These are phyloP conservation scores for Lophura nycthemera DNA, from an alignment of 2,113 vertebrate species.

Conservation along the genomic window DNA sequence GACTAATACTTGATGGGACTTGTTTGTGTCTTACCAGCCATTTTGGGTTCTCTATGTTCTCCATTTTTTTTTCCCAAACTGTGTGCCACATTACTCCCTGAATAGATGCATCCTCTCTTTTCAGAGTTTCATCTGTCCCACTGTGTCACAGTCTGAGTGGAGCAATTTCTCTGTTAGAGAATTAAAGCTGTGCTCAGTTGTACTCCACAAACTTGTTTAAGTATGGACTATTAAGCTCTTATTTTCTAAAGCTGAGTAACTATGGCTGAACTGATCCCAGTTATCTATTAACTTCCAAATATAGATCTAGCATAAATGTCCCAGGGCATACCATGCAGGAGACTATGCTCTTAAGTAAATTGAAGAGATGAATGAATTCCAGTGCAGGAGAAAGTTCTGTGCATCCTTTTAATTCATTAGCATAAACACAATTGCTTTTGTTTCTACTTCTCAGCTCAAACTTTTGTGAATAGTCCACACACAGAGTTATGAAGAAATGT, in stretches of 20 bases:
- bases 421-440: not conserved
- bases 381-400: not conserved
- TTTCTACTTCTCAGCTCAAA: not conserved
- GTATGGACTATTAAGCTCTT: not conserved
- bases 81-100: not conserved
- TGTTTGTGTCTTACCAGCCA: not conserved
- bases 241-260: not conserved
- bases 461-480: not conserved
- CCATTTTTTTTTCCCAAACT: not conserved
- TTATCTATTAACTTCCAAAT: not conserved
- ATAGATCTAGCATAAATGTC: not conserved
- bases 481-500: not conserved
- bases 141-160: not conserved
- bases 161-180: rapidly evolving
- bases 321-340: rapidly evolving
- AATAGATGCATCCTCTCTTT: not conserved
- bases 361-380: not conserved
- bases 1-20: not conserved
- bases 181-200: not conserved
- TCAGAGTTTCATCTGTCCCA: not conserved
- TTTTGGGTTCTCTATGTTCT: not conserved
- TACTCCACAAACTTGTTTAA: not conserved
- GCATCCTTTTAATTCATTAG: constrained; percentile 9
- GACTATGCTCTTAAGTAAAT: rapidly evolving
- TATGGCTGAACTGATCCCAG: not conserved